Evolutionary conservation across 1,140 invertebrate genomes (phyloP).

Genomic region (Dreissena polymorpha): DNA sequence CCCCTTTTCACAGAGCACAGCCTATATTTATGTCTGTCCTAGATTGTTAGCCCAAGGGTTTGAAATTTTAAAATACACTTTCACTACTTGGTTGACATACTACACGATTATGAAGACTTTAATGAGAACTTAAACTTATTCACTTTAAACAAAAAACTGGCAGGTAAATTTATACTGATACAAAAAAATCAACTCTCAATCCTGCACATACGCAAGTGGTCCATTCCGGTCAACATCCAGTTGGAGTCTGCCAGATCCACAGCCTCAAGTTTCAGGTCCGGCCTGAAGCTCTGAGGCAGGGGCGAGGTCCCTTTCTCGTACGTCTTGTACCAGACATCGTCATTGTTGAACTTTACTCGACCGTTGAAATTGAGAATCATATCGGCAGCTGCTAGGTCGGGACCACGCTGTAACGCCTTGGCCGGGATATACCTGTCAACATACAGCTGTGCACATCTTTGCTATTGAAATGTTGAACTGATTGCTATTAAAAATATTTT

Average conservation of each 20-base stretch:
- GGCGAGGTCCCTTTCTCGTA: conserved; percentile 7
- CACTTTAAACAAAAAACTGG: too few species aligned
- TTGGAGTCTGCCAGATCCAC: conserved; percentile 16
- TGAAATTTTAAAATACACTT: too few species aligned
- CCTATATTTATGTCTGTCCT: too few species aligned
- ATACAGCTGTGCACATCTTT: too few species aligned
- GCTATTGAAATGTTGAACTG: too few species aligned
- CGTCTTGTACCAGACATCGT: conserved; percentile 21
- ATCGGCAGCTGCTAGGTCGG: conserved; percentile 16
- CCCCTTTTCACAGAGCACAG: too few species aligned
- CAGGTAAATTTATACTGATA: too few species aligned
- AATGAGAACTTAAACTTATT: too few species aligned
- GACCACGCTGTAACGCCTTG: neutral
- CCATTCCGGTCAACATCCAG: neutral
- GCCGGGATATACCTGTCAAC: neutral
- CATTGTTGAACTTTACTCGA: conserved; percentile 16
- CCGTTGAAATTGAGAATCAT: conserved; percentile 8
- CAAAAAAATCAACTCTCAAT: too few species aligned
- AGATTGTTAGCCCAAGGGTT: too few species aligned
- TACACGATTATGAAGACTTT: neutral
- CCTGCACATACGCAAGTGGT: conserved; percentile 17
- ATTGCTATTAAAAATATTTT: too few species aligned
- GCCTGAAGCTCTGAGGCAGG: neutral
- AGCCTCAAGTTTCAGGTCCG: neutral
- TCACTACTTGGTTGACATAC: too few species aligned